Evolutionary conservation across 2,888 invertebrate genomes (phyloP).

Genomic region (Halictus quadricinctus): DNA sequence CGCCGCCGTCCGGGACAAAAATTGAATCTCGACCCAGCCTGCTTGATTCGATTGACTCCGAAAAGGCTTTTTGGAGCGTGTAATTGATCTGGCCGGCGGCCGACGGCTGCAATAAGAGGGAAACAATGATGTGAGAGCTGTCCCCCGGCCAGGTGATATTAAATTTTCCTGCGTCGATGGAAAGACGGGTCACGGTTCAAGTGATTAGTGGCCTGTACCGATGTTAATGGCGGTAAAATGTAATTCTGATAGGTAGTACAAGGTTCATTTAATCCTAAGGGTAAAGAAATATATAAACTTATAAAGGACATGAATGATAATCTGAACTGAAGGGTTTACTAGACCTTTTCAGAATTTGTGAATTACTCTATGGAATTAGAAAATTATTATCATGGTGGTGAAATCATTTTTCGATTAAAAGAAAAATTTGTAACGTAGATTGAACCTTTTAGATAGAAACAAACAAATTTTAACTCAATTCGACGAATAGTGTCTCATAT

Average conservation of each 20-base stretch:
- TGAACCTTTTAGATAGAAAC: too few species aligned
- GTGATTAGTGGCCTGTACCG: not conserved
- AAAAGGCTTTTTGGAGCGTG: not conserved
- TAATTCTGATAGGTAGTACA: not conserved
- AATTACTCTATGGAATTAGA: not conserved
- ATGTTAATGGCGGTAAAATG: not conserved
- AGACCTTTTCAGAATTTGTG: not conserved
- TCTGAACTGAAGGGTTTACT: not conserved
- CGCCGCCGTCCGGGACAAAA: not conserved
- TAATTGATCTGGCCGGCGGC: not conserved
- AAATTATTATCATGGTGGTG: not conserved
- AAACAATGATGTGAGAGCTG: slow-evolving; percentile 1
- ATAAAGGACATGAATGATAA: too few species aligned
- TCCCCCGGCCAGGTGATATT: not conserved
- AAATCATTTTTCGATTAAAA: too few species aligned
- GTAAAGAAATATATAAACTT: not conserved
- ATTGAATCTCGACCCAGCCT: not conserved
- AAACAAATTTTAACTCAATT: too few species aligned
- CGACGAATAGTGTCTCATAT: too few species aligned
- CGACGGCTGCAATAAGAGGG: not conserved
- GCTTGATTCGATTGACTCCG: slow-evolving; percentile 12
- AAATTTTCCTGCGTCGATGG: not conserved
- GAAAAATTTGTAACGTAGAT: too few species aligned
- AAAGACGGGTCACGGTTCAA: not conserved
- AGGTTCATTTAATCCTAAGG: not conserved